Percentiles rank a stretch among this genome's conserved stretches.
These are phyloP conservation scores for Delphinus delphis DNA, from an alignment of 2,113 vertebrate genomes.

Conservation along the genomic window DNA sequence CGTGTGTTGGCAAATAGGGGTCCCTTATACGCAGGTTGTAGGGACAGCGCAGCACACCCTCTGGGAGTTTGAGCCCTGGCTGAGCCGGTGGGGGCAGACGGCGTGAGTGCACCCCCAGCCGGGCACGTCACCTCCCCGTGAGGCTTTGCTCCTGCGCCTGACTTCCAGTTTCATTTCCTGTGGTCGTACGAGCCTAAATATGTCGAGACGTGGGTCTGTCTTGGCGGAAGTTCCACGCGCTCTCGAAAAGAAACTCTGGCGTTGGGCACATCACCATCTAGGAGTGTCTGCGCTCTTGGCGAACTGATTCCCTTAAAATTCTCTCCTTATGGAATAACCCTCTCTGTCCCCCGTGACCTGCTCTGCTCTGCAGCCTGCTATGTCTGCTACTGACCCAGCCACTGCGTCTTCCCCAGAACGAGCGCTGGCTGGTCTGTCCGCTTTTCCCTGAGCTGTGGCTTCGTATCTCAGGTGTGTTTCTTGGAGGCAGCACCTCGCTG, in stretches of 20 bases:
- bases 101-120: fast-evolving
- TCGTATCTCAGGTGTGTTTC: background rate
- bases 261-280: fast-evolving
- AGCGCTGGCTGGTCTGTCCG: fast-evolving
- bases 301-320: background rate
- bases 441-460: background rate
- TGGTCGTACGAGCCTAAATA: background rate
- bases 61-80: background rate
- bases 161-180: background rate
- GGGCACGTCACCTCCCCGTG: fast-evolving
- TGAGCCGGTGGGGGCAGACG: background rate
- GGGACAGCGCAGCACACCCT: background rate
- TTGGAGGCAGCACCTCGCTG: background rate
- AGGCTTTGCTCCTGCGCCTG: background rate
- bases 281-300: background rate
- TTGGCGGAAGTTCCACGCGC: background rate
- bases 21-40: background rate
- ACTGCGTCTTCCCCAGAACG: background rate
- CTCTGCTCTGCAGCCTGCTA: fast-evolving
- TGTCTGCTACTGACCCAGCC: background rate
- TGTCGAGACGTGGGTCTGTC: no score
- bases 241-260: background rate
- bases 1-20: background rate
- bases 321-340: fast-evolving
- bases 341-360: fast-evolving